Conservation (phyloP, 2,113 vertebrate genomes). For the Camelus dromedarius region DNA sequence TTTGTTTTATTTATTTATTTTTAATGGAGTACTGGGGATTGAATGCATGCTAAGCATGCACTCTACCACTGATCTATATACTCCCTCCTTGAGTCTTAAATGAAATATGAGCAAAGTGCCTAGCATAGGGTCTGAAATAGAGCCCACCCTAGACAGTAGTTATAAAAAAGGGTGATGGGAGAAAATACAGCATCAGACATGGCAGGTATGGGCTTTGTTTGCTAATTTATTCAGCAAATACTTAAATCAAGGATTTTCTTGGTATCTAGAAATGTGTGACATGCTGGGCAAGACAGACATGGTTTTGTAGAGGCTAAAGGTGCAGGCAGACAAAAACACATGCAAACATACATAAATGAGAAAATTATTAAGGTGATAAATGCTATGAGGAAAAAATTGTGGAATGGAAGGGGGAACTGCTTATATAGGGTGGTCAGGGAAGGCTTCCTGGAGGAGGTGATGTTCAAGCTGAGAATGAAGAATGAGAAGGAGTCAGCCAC, state of each 20-base stretch:
- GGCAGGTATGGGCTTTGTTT: background rate
- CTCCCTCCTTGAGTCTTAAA: background rate
- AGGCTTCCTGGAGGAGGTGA: background rate
- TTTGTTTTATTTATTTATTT: no score
- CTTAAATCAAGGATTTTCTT: background rate
- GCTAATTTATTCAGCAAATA: background rate
- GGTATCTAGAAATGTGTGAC: background rate
- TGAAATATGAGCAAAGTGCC: background rate
- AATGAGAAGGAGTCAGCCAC: background rate
- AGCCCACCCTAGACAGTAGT: background rate
- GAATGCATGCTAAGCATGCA: no score
- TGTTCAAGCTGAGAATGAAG: background rate
- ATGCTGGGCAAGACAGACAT: background rate
- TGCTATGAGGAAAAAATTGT: background rate
- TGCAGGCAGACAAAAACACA: background rate
- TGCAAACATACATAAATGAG: background rate
- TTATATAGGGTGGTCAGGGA: background rate
- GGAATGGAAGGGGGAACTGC: background rate
- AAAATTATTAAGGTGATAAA: background rate
- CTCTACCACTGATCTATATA: no score
- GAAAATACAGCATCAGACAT: background rate
- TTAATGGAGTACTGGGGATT: no score
- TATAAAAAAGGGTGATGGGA: background rate
- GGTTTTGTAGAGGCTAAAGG: background rate
- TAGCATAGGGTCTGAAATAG: background rate